These are phyloP conservation scores for Leptopilina drosophilae DNA, from an alignment of 2,888 invertebrate species.

Conservation along the genomic window DNA sequence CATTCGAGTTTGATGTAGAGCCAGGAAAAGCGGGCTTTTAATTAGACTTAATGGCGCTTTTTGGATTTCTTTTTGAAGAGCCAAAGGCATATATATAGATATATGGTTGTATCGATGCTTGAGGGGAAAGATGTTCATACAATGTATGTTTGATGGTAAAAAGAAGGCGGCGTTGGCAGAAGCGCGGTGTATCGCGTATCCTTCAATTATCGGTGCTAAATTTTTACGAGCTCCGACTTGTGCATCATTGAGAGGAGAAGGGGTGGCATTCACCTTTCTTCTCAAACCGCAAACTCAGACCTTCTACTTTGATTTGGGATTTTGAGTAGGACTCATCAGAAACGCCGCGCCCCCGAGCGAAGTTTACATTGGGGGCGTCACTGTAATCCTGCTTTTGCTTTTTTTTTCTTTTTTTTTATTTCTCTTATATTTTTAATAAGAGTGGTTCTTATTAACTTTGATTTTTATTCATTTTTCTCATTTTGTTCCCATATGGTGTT, in stretches of 20 bases:
- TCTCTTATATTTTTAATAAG: conserved; percentile 13
- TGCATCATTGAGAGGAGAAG: conserved; percentile 18
- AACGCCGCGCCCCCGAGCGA: conserved; percentile 27
- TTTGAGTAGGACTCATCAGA: conserved; percentile 8
- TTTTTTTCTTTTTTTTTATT: neutral
- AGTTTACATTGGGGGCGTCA: conserved; percentile 29
- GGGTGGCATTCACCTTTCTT: conserved; percentile 15
- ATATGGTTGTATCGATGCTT: neutral
- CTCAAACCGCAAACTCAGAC: conserved; percentile 21
- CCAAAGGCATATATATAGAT: neutral
- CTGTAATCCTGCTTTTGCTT: neutral
- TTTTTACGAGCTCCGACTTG: conserved; percentile 59
- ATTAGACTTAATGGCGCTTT: conserved; percentile 14
- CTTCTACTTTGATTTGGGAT: conserved; percentile 20
- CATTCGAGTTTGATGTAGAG: neutral
- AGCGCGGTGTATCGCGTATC: conserved; percentile 55
- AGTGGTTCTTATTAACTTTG: conserved; percentile 13
- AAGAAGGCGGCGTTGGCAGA: conserved; percentile 36
- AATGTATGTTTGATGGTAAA: conserved; percentile 8
- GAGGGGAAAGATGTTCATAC: neutral
- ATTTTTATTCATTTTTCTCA: neutral
- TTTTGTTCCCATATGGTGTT: neutral
- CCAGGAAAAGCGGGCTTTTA: conserved; percentile 9
- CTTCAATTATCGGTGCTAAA: conserved; percentile 67
- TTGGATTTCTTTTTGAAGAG: neutral